These are phyloP conservation scores for Larimichthys polyactis DNA, from an alignment of 2,113 vertebrate genomes.

Conservation along the genomic window DNA sequence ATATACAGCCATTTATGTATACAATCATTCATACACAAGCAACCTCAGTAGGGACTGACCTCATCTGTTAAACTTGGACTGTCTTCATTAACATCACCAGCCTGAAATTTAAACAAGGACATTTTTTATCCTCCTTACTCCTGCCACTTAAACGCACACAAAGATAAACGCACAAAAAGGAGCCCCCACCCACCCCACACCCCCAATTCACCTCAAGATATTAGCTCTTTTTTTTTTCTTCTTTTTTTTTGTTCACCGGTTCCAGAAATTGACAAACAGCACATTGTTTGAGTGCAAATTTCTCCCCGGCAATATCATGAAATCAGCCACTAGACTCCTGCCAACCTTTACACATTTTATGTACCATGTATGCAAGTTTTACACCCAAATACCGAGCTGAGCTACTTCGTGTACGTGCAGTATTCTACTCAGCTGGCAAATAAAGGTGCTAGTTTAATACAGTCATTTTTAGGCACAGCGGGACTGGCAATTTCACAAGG, in stretches of 20 bases:
- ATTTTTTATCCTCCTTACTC: constrained; percentile 48
- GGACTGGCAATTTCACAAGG: constrained; percentile 5
- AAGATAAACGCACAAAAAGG: constrained; percentile 63
- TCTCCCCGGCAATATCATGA: constrained; percentile 8
- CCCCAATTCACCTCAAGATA: constrained; percentile 14
- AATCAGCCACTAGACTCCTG: constrained; percentile 52
- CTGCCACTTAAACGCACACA: constrained; percentile 47
- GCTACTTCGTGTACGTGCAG: neutral
- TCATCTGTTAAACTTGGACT: constrained; percentile 75
- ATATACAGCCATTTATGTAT: constrained; percentile 76
- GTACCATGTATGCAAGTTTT: constrained; percentile 50
- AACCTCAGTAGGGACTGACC: constrained; percentile 80
- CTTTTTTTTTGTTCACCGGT: neutral
- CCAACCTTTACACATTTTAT: constrained; percentile 68
- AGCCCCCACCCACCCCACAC: neutral
- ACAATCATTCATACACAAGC: constrained; percentile 80
- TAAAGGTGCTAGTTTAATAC: constrained; percentile 15
- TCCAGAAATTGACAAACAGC: constrained; percentile 17
- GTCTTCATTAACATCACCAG: constrained; percentile 80
- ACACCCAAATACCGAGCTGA: constrained; percentile 25
- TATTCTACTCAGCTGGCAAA: neutral
- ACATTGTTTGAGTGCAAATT: constrained; percentile 19
- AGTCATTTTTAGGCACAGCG: constrained; percentile 16
- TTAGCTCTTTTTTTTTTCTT: neutral
- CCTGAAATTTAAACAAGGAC: constrained; percentile 73